phyloP scores from a whole-genome alignment of 2,797 vertebrate genomes.

The Anguilla pacifica region DNA sequence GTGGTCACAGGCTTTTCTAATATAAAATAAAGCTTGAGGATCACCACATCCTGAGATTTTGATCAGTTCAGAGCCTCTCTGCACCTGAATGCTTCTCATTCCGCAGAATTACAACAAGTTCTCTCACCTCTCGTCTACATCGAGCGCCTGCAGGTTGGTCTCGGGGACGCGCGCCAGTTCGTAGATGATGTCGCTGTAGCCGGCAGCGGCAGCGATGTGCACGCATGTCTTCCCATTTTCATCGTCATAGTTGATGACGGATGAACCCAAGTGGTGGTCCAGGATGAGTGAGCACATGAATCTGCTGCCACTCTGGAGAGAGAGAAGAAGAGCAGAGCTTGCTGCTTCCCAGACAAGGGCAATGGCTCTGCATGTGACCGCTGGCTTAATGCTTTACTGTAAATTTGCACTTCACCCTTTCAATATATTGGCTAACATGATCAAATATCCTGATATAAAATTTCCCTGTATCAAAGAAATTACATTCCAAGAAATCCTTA shows the following conservation, averaged over 20 bases:
- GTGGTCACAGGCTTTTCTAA: background rate
- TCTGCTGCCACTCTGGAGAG: conserved; percentile 79
- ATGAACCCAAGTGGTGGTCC: conserved; percentile 77
- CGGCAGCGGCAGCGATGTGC: conserved; percentile 83
- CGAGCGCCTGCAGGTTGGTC: conserved; percentile 85
- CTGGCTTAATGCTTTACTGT: too few relatives aligned
- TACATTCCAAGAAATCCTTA: background rate
- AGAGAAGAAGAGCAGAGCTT: conserved; percentile 40
- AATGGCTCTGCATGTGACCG: background rate
- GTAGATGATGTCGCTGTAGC: conserved; percentile 82
- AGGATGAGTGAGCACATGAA: conserved; percentile 83
- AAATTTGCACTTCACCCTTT: background rate
- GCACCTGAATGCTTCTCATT: background rate
- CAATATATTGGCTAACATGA: background rate
- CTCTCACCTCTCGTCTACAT: conserved; percentile 83
- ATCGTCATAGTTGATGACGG: conserved; percentile 85
- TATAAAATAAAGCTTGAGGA: background rate
- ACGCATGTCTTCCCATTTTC: conserved; percentile 85
- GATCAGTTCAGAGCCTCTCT: background rate
- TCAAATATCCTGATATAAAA: background rate
- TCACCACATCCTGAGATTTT: background rate
- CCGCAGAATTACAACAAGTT: background rate
- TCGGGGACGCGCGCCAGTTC: conserved; percentile 79
- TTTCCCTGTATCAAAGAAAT: background rate
- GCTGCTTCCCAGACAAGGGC: background rate